Conservation (phyloP, 2,113 vertebrate genomes). For the Corythornis madagascariensis region DNA sequence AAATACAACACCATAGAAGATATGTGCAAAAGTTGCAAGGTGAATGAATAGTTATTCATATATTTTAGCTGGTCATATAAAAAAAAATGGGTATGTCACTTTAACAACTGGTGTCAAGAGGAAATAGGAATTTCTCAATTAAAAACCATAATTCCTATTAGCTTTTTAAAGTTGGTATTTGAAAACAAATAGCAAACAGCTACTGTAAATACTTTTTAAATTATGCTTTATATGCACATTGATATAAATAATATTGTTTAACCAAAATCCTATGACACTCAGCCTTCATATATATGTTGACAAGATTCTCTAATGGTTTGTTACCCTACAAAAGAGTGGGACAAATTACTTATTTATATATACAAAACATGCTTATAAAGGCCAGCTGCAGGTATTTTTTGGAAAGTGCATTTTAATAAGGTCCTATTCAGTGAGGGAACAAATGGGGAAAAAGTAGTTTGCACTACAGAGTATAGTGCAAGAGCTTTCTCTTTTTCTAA, state of each 20-base stretch:
- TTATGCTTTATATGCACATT: conserved; percentile 29
- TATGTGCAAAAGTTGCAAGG: neutral
- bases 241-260: conserved; percentile 57
- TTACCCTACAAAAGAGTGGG: conserved; percentile 82
- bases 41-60: neutral
- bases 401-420: conserved; percentile 89
- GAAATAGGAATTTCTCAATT: neutral
- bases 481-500: conserved; percentile 79
- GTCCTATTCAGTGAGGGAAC: conserved; percentile 81
- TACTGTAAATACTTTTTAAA: conserved; percentile 36
- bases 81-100: neutral
- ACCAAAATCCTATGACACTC: conserved; percentile 61
- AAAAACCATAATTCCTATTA: neutral
- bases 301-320: conserved; percentile 76
- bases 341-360: conserved; percentile 89
- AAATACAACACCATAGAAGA: neutral
- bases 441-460: conserved; percentile 82
- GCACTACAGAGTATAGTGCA: conserved; percentile 82
- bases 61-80: neutral
- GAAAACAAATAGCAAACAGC: neutral
- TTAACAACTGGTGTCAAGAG: neutral
- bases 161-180: neutral
- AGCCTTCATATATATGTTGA: conserved; percentile 72
- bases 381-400: conserved; percentile 87
- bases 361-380: conserved; percentile 84